Conservation (phyloP, 2,797 vertebrate species). For the Corythornis leucogaster region DNA sequence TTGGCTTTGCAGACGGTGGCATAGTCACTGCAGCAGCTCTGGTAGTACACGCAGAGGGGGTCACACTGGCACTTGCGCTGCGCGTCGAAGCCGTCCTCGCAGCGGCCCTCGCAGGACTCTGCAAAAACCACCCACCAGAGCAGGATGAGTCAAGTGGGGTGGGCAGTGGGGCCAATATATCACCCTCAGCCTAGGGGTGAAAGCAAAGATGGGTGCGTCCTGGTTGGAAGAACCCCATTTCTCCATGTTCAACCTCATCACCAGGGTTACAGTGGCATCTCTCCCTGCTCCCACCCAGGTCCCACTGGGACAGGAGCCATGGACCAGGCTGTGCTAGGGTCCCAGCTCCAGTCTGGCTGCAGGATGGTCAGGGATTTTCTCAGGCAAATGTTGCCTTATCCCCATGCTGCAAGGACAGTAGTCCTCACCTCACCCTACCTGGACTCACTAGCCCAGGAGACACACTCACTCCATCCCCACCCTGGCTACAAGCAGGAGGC, state of each 20-base stretch:
- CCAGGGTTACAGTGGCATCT: neutral
- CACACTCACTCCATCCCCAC: accelerated
- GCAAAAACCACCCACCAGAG: conserved; percentile 15
- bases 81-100: conserved; percentile 83
- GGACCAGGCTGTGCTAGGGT: accelerated
- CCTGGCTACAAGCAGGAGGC: neutral
- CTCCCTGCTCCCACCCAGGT: neutral
- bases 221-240: neutral
- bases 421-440: neutral
- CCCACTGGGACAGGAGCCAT: neutral
- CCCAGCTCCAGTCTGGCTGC: neutral
- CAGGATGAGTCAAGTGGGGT: neutral
- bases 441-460: neutral
- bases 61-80: conserved; percentile 90
- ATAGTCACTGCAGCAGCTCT: conserved; percentile 92
- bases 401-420: neutral
- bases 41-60: conserved; percentile 90
- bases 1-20: conserved; percentile 78
- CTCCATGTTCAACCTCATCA: neutral
- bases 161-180: accelerated
- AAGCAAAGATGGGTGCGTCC: accelerated
- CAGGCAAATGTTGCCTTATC: neutral
- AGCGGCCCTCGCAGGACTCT: conserved; percentile 90
- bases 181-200: neutral
- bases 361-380: neutral